Evolutionary conservation across 2,888 invertebrate genomes (phyloP).

Genomic region (Cosmopolites sordidus): DNA sequence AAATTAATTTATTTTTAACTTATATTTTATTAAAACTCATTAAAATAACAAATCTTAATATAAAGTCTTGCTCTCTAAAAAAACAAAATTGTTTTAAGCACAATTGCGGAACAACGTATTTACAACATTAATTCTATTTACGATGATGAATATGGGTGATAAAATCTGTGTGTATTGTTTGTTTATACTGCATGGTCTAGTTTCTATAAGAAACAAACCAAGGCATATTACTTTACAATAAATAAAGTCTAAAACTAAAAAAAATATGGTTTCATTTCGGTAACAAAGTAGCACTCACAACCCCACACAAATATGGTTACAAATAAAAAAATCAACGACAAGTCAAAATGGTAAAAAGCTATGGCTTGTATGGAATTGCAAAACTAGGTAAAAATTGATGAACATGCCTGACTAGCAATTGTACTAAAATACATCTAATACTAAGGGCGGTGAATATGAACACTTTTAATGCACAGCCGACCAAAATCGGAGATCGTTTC

Average conservation of each 20-base stretch:
- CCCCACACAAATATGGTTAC: slow-evolving; percentile 25
- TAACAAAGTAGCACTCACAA: slow-evolving; percentile 22
- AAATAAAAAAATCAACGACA: slow-evolving; percentile 17
- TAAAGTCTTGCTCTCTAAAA: slow-evolving; percentile 18
- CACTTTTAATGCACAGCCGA: slow-evolving; percentile 49
- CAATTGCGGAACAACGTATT: slow-evolving; percentile 12
- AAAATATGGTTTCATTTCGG: slow-evolving; percentile 22
- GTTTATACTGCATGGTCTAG: no score
- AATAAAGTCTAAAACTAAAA: slow-evolving; percentile 18
- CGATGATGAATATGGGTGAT: slow-evolving; percentile 14
- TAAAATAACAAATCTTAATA: slow-evolving; percentile 21
- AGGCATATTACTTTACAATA: slow-evolving; percentile 10
- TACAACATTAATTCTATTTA: slow-evolving; percentile 7
- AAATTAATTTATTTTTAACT: slow-evolving; percentile 16
- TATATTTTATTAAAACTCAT: slow-evolving; percentile 6
- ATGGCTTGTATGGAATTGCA: slow-evolving; percentile 25
- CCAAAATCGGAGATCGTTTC: slow-evolving; percentile 42
- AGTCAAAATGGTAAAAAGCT: slow-evolving; percentile 34
- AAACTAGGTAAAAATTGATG: slow-evolving; percentile 23
- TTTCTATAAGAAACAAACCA: slow-evolving; percentile 1
- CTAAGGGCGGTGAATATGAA: slow-evolving; percentile 35
- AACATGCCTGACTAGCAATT: slow-evolving; percentile 38
- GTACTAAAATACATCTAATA: slow-evolving; percentile 27
- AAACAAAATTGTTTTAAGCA: slow-evolving; percentile 8
- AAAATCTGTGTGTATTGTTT: neutral